Percentiles rank a stretch among this genome's conserved stretches.
These are phyloP conservation scores for Deroptyus accipitrinus DNA, from an alignment of 2,113 vertebrate species.

Conservation along the genomic window DNA sequence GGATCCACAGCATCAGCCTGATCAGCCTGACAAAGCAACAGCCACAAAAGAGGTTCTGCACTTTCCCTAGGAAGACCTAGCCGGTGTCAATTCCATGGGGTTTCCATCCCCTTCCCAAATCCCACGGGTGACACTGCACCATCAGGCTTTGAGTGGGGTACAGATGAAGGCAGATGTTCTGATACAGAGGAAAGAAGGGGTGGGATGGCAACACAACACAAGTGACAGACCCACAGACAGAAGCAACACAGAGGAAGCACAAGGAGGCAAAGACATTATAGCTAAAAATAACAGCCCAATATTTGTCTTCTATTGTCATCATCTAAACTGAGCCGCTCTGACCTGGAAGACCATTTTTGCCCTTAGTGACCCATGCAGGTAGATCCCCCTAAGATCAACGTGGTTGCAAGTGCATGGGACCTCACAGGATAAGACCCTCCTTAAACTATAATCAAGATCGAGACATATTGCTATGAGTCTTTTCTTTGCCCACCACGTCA, in stretches of 20 bases:
- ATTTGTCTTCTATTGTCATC: background rate
- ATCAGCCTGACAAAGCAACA: background rate
- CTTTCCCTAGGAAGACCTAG: background rate
- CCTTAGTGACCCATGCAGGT: background rate
- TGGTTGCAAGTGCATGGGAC: background rate
- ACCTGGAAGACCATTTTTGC: background rate
- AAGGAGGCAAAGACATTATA: background rate
- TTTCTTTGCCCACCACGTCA: background rate
- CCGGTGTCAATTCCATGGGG: background rate
- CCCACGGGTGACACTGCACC: background rate
- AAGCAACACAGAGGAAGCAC: constrained; percentile 4
- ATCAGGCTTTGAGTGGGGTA: background rate
- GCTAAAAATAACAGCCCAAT: background rate
- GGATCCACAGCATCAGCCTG: background rate
- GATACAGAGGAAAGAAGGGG: background rate
- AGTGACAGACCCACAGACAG: background rate
- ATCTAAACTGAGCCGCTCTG: background rate
- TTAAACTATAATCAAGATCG: background rate
- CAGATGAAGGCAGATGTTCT: background rate
- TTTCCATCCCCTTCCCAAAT: background rate
- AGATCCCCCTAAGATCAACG: background rate
- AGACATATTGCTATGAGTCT: background rate
- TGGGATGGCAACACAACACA: background rate
- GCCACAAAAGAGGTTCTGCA: background rate
- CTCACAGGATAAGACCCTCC: background rate